Conservation (phyloP, 2,888 invertebrate genomes). For the Taphrorychus bicolor region DNA sequence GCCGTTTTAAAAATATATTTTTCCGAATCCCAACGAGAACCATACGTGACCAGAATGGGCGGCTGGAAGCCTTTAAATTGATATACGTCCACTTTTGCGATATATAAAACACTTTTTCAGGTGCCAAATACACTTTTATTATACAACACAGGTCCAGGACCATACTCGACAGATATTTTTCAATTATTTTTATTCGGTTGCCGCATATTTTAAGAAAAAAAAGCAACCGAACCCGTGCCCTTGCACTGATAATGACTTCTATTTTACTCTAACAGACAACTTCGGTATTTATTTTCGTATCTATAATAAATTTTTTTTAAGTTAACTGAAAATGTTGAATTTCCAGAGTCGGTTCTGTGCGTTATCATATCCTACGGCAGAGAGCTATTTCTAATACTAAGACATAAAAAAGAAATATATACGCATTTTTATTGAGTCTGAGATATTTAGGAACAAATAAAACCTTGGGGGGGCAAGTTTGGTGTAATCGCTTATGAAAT, state of each 20-base stretch:
- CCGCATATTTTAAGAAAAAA: too few species aligned
- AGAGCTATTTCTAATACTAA: conserved; percentile 25
- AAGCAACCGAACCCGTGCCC: too few species aligned
- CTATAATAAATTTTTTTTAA: too few species aligned
- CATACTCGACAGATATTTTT: not conserved
- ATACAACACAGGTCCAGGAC: not conserved
- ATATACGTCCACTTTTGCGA: conserved; percentile 39
- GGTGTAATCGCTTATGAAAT: conserved; percentile 14
- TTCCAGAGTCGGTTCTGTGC: not conserved
- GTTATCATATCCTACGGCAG: not conserved
- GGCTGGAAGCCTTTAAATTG: conserved; percentile 35
- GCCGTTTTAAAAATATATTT: conserved; percentile 51
- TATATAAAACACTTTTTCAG: conserved; percentile 31
- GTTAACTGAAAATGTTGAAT: not conserved
- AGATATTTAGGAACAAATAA: conserved; percentile 19
- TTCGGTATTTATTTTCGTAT: too few species aligned
- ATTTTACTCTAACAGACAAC: too few species aligned
- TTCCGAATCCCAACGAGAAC: conserved; percentile 49
- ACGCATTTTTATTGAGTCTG: conserved; percentile 23
- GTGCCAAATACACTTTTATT: conserved; percentile 30
- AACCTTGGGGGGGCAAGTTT: conserved; percentile 14
- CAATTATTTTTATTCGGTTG: too few species aligned
- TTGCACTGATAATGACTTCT: too few species aligned
- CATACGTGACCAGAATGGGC: conserved; percentile 46
- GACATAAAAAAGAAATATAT: conserved; percentile 25